Base-by-base conservation (phyloP, 2,113 vertebrate genomes). In the Formicarius rufipectus region DNA sequence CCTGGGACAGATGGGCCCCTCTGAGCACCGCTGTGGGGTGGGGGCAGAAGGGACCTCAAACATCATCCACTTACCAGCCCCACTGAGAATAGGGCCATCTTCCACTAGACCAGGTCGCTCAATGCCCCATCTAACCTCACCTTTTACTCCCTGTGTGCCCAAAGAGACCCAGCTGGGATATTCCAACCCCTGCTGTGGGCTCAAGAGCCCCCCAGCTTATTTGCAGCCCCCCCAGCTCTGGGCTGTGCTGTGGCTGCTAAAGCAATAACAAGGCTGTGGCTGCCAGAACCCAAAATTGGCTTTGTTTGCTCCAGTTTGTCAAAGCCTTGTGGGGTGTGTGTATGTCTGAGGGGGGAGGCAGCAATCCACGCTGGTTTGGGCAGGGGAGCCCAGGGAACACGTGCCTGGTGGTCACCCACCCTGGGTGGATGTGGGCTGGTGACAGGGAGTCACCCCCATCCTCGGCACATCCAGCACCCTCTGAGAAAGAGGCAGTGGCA, bases 351-450 rank as follows among this genome's bases (percentile, higher is more conserved):
- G 1, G 39, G 59, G 37, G 37, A 6, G 28, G 58, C 45, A 40
- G 47, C 37, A 7, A 16, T 12, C 45, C 0, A 1, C 44, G 37
- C 33, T 24, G 53, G 28, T 78, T 52, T 94, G 25, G 12, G 15
- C 0, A 2, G 71, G 27, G 6, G 4, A 28, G 15, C 28, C 22
- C 11, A 2, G 23, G 63, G 39, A 50, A 78, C 47, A 7, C 0
- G 15, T 16, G 10, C 1, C 2, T 39, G 49, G 19, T 35, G 49
- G 18, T 37, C 28, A 4, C 40, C 39, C 27, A 4, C 53, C 33
- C 39, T 1, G 2, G 37, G 17, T 59, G 33, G 19, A 33, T 4
- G 1, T 9, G 14, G 25, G 10, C 20, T 4, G 1, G 14, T 1
- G 40, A 45, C 3, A 47, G 21, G 50, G 49, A 55, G 44, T 3